Evolutionary conservation across 2,888 invertebrate species (phyloP).

Genomic region (Amiota communis): DNA sequence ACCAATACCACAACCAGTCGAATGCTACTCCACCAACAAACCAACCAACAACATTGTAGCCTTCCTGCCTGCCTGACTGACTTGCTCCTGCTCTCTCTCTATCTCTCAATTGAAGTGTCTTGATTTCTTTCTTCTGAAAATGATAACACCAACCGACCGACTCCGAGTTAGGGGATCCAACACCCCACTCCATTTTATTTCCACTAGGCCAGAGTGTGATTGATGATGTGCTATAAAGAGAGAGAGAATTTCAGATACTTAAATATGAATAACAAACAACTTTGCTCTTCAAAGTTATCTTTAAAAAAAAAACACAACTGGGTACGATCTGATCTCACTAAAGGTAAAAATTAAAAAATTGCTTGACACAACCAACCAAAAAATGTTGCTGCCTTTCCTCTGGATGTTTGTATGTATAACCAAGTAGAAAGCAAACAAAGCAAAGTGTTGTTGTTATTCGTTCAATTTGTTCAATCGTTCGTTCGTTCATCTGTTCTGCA

Average conservation of each 20-base stretch:
- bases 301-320: slow-evolving; percentile 49
- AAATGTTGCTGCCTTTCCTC: not conserved
- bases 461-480: slow-evolving; percentile 34
- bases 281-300: too few relatives aligned
- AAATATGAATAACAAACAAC: too few relatives aligned
- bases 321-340: slow-evolving; percentile 71
- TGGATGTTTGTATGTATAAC: slow-evolving; percentile 10
- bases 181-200: too few relatives aligned
- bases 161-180: too few relatives aligned
- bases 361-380: not conserved
- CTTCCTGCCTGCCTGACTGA: slow-evolving; percentile 53
- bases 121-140: not conserved
- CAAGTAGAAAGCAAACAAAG: not conserved
- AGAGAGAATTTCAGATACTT: slow-evolving; percentile 34
- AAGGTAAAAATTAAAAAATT: slow-evolving; percentile 70
- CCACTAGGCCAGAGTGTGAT: too few relatives aligned
- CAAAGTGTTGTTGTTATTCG: slow-evolving; percentile 8
- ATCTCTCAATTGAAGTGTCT: slow-evolving; percentile 39
- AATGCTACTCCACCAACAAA: slow-evolving; percentile 36
- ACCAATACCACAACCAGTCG: slow-evolving; percentile 31
- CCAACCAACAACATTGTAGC: slow-evolving; percentile 45
- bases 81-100: slow-evolving; percentile 55
- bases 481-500: slow-evolving; percentile 25
- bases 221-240: not conserved
- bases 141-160: slow-evolving; percentile 31